Percentiles rank a stretch among this genome's conserved stretches.
These are phyloP conservation scores for Sarcophaga variegata DNA, from an alignment of 2,888 invertebrate genomes.

Conservation along the genomic window DNA sequence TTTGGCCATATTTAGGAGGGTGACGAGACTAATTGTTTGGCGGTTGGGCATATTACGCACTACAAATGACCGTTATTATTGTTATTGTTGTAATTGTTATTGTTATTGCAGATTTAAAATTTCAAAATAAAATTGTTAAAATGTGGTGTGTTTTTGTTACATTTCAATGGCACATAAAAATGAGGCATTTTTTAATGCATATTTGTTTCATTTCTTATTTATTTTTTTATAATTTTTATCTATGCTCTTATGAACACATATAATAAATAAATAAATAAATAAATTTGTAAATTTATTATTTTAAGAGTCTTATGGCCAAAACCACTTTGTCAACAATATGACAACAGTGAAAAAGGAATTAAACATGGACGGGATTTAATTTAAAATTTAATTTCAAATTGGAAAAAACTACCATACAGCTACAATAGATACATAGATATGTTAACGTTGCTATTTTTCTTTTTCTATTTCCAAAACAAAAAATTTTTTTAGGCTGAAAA, in stretches of 20 bases:
- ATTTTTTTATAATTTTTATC: neutral
- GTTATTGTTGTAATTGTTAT: slow-evolving; percentile 6
- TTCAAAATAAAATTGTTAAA: neutral
- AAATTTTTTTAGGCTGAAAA: neutral
- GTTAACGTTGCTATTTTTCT: slow-evolving; percentile 61
- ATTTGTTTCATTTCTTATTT: no score
- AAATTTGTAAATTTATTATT: slow-evolving; percentile 17
- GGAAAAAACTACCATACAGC: slow-evolving; percentile 27
- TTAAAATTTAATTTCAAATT: slow-evolving; percentile 21
- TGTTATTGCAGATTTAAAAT: slow-evolving; percentile 16
- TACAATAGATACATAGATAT: slow-evolving; percentile 14
- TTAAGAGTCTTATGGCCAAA: slow-evolving; percentile 42
- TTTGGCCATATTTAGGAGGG: slow-evolving; percentile 30
- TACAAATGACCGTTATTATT: slow-evolving; percentile 49
- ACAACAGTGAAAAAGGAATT: slow-evolving; percentile 14
- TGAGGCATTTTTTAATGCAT: neutral
- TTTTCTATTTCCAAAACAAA: neutral
- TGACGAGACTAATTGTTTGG: slow-evolving; percentile 23
- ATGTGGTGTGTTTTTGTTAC: neutral
- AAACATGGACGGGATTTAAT: slow-evolving; percentile 39
- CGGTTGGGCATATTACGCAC: slow-evolving; percentile 28
- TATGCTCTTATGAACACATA: slow-evolving; percentile 18
- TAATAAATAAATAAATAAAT: slow-evolving; percentile 11
- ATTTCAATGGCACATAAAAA: slow-evolving; percentile 35
- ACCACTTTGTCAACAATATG: slow-evolving; percentile 52